phyloP scores from a whole-genome alignment of 1,140 invertebrate species.

The Teleopsis dalmanni region DNA sequence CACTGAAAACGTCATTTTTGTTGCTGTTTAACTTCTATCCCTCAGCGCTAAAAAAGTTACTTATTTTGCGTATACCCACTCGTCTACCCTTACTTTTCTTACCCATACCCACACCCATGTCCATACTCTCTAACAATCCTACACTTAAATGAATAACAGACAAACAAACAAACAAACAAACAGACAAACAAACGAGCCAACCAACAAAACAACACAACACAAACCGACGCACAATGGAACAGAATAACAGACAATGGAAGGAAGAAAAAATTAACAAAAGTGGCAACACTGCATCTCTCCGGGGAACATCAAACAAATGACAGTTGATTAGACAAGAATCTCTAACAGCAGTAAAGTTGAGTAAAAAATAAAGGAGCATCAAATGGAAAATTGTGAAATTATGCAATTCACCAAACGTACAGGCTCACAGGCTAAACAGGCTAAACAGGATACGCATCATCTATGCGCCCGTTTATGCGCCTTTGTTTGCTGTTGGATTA shows the following conservation, averaged over 20 bases:
- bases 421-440: not conserved
- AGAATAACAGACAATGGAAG: not conserved
- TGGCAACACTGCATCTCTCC: conserved; percentile 25
- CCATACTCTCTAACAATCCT: not conserved
- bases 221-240: not conserved
- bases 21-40: conserved; percentile 5
- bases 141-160: not conserved
- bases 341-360: conserved; percentile 14
- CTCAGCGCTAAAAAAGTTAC: conserved; percentile 3
- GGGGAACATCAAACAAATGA: conserved; percentile 45
- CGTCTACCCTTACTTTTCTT: too few relatives aligned
- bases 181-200: not conserved
- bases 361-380: conserved; percentile 34
- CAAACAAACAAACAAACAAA: not conserved
- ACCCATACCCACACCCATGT: too few relatives aligned
- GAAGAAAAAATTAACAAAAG: conserved; percentile 6
- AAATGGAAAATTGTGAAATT: conserved; percentile 45
- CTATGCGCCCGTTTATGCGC: too few relatives aligned
- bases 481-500: conserved; percentile 9
- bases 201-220: not conserved
- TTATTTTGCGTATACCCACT: too few relatives aligned
- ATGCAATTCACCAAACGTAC: conserved; percentile 29
- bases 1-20: conserved; percentile 11
- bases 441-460: too few relatives aligned
- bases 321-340: conserved; percentile 45